Base-by-base conservation (phyloP, 2,797 vertebrate genomes). In the Scyliorhinus canicula region DNA sequence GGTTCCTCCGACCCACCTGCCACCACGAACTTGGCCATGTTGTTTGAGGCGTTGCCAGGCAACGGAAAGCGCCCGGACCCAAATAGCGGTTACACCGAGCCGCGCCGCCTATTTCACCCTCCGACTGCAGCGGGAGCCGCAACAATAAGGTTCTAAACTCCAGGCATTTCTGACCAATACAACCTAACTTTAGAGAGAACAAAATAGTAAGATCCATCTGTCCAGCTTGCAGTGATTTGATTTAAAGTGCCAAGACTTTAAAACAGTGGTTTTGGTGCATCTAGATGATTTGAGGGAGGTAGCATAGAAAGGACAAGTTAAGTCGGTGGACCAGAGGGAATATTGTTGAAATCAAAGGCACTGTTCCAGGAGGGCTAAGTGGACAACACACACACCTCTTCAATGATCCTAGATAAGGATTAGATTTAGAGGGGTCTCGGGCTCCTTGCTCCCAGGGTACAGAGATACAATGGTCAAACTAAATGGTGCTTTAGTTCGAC, bases 21-120 rank as follows among this genome's bases (percentile, higher is more conserved):
- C 24, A 71, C 28, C 88, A 94, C 93, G 31, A 94, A 94, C 65
- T 74, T 94, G 44, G 47, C 93, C 93, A 94, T 94, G 1, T 93
- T 94, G 44, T 69, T 69, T 74, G 60, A 0, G 6, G 44, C 67
- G 93, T 94, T 71, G 65, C 93, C 47, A 55, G 31, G 93, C 65
- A 74, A 94, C 93, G 44, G 44, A 16, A 3, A 47, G 67, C 63
- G 60, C 21, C 91, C 91, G 91, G 60, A 44, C 91, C 63, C 60
- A 19, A 19, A 71, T 35, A 0, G 44, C 4, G 65, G 93, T 1
- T 47, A 24, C 91, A 69, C 90, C 47, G n/a, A 12, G 7, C 26
- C 12, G 55, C 55, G 6, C 0, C 88, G 0, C 55, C 55, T 12
- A 3, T n/a, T 63, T 6, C 16, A 1, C 35, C 19, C 19, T 14